These are phyloP conservation scores for Saguinus imperator DNA, from an alignment of 2,113 vertebrate genomes.

Conservation along the genomic window DNA sequence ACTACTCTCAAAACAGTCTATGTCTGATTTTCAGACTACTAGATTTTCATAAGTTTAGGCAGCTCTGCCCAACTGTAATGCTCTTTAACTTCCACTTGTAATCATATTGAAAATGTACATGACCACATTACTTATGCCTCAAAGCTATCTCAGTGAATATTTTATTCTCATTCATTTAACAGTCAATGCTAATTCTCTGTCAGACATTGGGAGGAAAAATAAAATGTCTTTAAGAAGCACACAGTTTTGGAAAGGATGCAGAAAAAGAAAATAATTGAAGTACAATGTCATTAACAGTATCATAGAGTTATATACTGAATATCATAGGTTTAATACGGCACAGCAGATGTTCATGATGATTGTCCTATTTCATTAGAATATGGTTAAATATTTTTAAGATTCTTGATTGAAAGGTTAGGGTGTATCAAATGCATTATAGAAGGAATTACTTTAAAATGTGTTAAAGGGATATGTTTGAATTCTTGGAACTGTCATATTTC, in stretches of 20 bases:
- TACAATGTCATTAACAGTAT: neutral
- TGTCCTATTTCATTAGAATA: neutral
- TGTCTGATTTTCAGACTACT: neutral
- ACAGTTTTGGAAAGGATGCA: neutral
- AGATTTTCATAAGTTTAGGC: neutral
- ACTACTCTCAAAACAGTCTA: conserved; percentile 3
- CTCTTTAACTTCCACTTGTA: conserved; percentile 2
- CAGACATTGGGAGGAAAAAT: neutral
- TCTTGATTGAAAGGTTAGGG: neutral
- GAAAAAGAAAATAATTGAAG: neutral
- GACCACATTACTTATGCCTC: neutral
- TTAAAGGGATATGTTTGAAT: neutral
- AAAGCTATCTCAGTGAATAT: neutral
- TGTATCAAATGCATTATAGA: neutral
- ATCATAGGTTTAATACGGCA: neutral
- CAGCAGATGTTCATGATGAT: neutral
- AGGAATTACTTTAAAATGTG: neutral
- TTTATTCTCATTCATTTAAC: neutral
- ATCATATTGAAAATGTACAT: conserved; percentile 1
- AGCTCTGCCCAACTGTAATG: neutral
- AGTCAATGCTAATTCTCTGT: neutral
- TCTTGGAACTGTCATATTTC: neutral
- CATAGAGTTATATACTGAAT: neutral
- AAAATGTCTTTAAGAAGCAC: neutral
- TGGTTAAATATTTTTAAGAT: neutral